Percentiles rank a stretch among this genome's conserved stretches.
Evolutionary conservation across 37 sponge, comb jelly and placozoan species (phyloP).

Genomic region (Chondrilla cf. caribensis): DNA sequence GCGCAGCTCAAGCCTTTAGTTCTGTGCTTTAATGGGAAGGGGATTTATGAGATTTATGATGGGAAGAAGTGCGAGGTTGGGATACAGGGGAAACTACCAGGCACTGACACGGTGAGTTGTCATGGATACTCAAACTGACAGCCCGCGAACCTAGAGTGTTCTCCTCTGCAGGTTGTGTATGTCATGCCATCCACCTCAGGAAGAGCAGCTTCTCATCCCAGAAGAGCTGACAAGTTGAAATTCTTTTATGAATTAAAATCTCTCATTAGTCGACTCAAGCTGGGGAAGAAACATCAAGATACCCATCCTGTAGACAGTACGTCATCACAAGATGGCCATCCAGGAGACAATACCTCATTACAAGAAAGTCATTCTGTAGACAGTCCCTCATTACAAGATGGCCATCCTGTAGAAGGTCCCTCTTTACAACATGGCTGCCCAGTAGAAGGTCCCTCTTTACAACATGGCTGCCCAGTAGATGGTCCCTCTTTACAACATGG

Average conservation of each 20-base stretch:
- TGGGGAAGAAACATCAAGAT: no score
- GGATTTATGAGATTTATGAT: conserved; percentile 81
- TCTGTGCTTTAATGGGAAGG: conserved; percentile 92
- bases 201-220: conserved; percentile 73
- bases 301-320: no score
- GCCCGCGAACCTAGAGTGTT: background rate
- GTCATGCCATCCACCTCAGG: conserved; percentile 93
- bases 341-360: no score
- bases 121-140: background rate
- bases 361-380: no score
- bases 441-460: no score
- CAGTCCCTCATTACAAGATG: no score
- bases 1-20: conserved; percentile 74
- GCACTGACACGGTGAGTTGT: conserved; percentile 64
- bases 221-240: conserved; percentile 74
- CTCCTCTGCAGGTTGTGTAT: conserved; percentile 66
- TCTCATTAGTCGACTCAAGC: background rate
- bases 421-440: no score
- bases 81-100: conserved; percentile 68
- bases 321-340: no score
- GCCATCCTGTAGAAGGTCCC: no score
- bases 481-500: no score
- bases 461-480: no score
- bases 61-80: conserved; percentile 80
- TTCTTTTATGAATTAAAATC: conserved; percentile 79